These are phyloP conservation scores for Clupea harengus DNA, from an alignment of 2,113 vertebrate genomes.

Conservation along the genomic window DNA sequence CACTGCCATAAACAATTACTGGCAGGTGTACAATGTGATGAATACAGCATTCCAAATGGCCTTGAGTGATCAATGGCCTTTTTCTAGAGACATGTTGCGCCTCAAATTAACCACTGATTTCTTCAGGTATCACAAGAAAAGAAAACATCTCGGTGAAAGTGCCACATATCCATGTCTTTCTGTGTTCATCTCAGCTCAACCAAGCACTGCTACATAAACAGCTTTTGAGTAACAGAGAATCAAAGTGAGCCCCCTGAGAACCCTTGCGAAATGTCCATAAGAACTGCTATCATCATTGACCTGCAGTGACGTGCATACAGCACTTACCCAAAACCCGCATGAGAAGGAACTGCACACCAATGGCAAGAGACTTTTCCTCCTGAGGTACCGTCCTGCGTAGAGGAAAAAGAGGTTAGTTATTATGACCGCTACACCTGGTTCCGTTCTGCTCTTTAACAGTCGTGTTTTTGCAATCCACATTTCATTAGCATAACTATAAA, in stretches of 20 bases:
- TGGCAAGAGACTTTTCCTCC: slow-evolving; percentile 93
- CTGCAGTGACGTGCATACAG: background rate
- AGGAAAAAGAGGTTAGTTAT: background rate
- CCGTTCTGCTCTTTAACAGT: background rate
- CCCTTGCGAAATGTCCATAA: background rate
- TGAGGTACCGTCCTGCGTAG: slow-evolving; percentile 80
- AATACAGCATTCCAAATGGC: background rate
- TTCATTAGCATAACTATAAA: background rate
- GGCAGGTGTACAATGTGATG: background rate
- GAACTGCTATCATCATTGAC: background rate
- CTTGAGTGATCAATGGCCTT: background rate
- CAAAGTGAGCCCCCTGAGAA: background rate
- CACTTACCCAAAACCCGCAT: slow-evolving; percentile 90
- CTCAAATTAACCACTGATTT: background rate
- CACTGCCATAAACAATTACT: background rate
- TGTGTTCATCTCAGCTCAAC: background rate
- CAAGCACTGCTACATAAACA: background rate
- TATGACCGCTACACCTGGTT: background rate
- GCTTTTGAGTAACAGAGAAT: background rate
- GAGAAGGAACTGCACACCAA: slow-evolving; percentile 91
- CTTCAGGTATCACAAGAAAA: background rate
- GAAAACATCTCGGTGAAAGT: background rate
- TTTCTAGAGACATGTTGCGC: background rate
- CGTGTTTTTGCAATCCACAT: background rate
- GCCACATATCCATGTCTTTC: background rate